Percentiles rank a stretch among this genome's conserved stretches.
Conservation (phyloP, 2,797 vertebrate genomes). For the Sebastes umbrosus region DNA sequence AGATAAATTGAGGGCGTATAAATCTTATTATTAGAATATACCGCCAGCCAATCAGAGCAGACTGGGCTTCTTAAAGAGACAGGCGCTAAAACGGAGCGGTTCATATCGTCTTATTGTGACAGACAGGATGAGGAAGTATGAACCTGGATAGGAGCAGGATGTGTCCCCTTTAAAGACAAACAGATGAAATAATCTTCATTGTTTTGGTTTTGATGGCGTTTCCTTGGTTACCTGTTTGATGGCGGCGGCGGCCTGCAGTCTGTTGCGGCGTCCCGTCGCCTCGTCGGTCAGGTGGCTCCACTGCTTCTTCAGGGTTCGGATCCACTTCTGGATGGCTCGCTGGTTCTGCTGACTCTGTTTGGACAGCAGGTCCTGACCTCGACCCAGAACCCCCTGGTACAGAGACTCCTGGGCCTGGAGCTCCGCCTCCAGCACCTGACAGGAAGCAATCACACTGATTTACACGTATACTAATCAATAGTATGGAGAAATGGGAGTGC, state of each 20-base stretch:
- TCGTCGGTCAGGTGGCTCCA: slow-evolving; percentile 84
- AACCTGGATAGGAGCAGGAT: too few relatives aligned
- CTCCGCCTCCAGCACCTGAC: slow-evolving; percentile 85
- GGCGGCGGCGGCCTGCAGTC: slow-evolving; percentile 82
- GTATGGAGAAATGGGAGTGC: too few relatives aligned
- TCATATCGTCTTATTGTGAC: too few relatives aligned
- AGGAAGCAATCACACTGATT: not conserved
- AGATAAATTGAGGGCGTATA: too few relatives aligned
- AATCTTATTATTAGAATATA: too few relatives aligned
- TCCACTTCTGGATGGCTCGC: slow-evolving; percentile 78
- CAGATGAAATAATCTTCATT: not conserved
- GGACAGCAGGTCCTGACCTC: slow-evolving; percentile 81
- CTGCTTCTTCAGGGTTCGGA: slow-evolving; percentile 78
- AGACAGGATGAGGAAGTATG: too few relatives aligned
- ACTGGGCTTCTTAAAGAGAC: too few relatives aligned
- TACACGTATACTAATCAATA: not conserved
- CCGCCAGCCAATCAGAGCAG: too few relatives aligned
- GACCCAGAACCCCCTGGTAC: slow-evolving; percentile 78
- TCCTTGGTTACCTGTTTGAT: slow-evolving; percentile 84
- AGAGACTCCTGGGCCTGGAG: slow-evolving; percentile 82
- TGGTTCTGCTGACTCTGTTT: slow-evolving; percentile 51
- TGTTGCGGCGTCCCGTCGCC: slow-evolving; percentile 58
- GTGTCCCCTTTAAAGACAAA: not conserved
- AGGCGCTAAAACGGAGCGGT: too few relatives aligned
- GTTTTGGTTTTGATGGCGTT: not conserved